Conservation (phyloP, 2,888 invertebrate species). For the Acanthoscelides obtectus region DNA sequence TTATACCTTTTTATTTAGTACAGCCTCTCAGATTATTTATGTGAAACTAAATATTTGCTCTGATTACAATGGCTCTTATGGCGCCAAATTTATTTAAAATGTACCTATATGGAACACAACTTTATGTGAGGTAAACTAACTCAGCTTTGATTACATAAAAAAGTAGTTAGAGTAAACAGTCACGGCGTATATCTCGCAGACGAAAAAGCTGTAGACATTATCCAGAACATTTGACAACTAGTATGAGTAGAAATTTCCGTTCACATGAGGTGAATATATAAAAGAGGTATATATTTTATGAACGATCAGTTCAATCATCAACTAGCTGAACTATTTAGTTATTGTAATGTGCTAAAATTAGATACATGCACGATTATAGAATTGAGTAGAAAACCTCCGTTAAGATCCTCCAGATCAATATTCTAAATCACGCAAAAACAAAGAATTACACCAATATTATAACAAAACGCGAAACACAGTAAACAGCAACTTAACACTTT, state of each 20-base stretch:
- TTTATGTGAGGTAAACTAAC: not conserved
- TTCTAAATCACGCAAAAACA: too few species aligned
- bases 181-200: not conserved
- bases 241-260: not conserved
- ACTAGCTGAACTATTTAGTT: too few species aligned
- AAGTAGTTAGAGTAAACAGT: not conserved
- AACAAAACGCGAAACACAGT: too few species aligned
- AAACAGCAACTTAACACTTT: too few species aligned
- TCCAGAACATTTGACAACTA: not conserved
- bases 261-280: too few species aligned
- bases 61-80: not conserved
- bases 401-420: too few species aligned
- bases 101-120: not conserved
- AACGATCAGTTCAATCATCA: too few species aligned
- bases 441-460: too few species aligned
- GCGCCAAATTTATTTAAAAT: not conserved
- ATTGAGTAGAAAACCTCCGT: too few species aligned
- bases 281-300: too few species aligned
- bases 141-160: not conserved
- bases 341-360: too few species aligned
- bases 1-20: not conserved
- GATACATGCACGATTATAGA: too few species aligned
- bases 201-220: not conserved
- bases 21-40: not conserved
- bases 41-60: constrained; percentile 1